A percentile compares a stretch with the other conserved stretches of the same genome.
These are phyloP conservation scores for Pachliopta kotzebuea DNA, from an alignment of 2,888 invertebrate genomes.

Conservation along the genomic window DNA sequence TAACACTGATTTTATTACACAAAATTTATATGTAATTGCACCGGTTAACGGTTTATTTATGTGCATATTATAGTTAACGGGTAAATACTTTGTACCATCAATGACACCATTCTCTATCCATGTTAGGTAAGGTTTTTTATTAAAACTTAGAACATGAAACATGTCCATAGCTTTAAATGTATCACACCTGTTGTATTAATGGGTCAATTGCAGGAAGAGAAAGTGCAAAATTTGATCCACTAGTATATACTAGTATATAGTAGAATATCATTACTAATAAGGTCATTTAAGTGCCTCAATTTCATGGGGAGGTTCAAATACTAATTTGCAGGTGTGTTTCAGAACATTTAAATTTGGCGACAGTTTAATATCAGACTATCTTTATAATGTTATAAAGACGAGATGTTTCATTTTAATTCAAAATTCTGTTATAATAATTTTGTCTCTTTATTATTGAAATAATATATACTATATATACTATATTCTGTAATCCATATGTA, in stretches of 20 bases:
- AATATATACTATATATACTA: no score
- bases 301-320: constrained; percentile 68
- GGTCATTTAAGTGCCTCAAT: constrained; percentile 78
- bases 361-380: constrained; percentile 17
- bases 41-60: constrained; percentile 69
- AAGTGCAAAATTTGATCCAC: constrained; percentile 70
- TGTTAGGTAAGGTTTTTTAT: constrained; percentile 69
- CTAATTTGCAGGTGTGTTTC: constrained; percentile 53
- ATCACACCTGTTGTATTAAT: constrained; percentile 77
- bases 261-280: constrained; percentile 78
- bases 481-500: no score
- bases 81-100: constrained; percentile 69
- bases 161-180: constrained; percentile 80
- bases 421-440: no score
- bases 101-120: constrained; percentile 74
- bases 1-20: constrained; percentile 72
- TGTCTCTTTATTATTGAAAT: no score
- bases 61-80: constrained; percentile 59
- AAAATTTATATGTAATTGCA: constrained; percentile 73
- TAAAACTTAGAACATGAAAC: constrained; percentile 72
- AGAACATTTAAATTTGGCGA: constrained; percentile 26
- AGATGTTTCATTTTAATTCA: neutral
- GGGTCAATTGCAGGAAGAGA: constrained; percentile 67
- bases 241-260: constrained; percentile 53
- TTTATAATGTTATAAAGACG: neutral